phyloP scores from a whole-genome alignment of 2,888 invertebrate species.

The Merodon equestris region DNA sequence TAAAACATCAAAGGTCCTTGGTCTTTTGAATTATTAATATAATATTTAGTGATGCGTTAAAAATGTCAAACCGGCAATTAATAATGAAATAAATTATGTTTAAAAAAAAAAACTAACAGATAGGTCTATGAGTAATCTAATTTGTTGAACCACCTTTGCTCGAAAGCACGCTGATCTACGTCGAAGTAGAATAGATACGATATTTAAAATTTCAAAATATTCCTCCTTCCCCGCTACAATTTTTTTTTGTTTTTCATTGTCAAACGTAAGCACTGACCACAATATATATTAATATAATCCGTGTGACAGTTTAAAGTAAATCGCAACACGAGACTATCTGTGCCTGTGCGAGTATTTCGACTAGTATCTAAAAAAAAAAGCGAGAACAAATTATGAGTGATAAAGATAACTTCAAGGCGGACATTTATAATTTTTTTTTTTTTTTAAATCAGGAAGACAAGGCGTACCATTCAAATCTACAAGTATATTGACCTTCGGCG shows the following conservation, averaged over 20 bases:
- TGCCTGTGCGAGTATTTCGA: conserved; percentile 31
- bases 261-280: conserved; percentile 31
- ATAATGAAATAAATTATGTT: conserved; percentile 32
- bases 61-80: conserved; percentile 39
- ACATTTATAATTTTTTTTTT: not conserved
- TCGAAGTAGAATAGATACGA: conserved; percentile 12
- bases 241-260: not conserved
- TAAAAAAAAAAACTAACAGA: conserved; percentile 18
- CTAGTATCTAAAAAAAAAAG: conserved; percentile 13
- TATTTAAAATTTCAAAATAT: conserved; percentile 1
- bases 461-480: not conserved
- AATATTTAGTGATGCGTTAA: conserved; percentile 43
- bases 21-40: conserved; percentile 35
- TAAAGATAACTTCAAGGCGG: conserved; percentile 1
- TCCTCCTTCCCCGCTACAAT: not conserved
- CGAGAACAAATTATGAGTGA: conserved; percentile 36
- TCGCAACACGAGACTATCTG: conserved; percentile 39
- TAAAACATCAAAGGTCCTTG: conserved; percentile 3
- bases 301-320: conserved; percentile 36
- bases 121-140: conserved; percentile 28
- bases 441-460: not conserved
- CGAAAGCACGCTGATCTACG: not conserved
- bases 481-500: conserved; percentile 45
- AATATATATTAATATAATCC: conserved; percentile 16
- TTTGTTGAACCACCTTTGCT: conserved; percentile 21